Base-by-base conservation (phyloP, 2,888 invertebrate genomes). In the Xestia xanthographa region DNA sequence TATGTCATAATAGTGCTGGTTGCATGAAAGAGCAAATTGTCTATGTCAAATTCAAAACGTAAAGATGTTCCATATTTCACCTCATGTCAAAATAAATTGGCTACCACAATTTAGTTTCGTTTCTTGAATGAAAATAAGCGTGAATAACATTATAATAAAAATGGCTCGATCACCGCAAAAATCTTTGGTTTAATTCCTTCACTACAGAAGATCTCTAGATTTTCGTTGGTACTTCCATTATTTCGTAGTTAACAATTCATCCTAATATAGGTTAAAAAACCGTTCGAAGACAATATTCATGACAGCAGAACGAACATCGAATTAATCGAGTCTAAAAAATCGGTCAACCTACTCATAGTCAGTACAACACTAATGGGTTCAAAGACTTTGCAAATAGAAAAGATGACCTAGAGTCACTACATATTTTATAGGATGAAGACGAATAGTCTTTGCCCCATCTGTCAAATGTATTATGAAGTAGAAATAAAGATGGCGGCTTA, bases 321-420 rank as follows among this genome's bases (percentile, higher is more conserved):
- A 60, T 58, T 45, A 68, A 80, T 72, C 12, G 45, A n/a, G 8
- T 20, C 22, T 14, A 26, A 69, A 77, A 73, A 45, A 53, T 14
- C 76, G 63, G 45, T 62, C 50, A 72, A 72, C 53, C 26, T 66
- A 50, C 50, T 72, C 74, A 63, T 53, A 81, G 9, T 66, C 50
- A 14, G 41, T 50, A 78, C 67, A 77, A 26, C 68, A 20, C 66
- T 76, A 86, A 83, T 86, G 84, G 56, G 85, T 75, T 80, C 56
- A 85, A 75, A 68, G 80, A 83, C 86, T 80, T 83, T n/a, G 29
- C 41, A 65, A 38, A 29, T 43, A 43, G 41, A 43, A 34, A 84
- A 82, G 79, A 86, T 84, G 73, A 86, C 87, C 87, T 86, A 82
- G 45, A 75, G 65, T 43, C 50, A 43, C 56, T 43, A 84, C 82